Base-by-base conservation (phyloP, 2,888 invertebrate genomes). In the Hyppa rectilinea region DNA sequence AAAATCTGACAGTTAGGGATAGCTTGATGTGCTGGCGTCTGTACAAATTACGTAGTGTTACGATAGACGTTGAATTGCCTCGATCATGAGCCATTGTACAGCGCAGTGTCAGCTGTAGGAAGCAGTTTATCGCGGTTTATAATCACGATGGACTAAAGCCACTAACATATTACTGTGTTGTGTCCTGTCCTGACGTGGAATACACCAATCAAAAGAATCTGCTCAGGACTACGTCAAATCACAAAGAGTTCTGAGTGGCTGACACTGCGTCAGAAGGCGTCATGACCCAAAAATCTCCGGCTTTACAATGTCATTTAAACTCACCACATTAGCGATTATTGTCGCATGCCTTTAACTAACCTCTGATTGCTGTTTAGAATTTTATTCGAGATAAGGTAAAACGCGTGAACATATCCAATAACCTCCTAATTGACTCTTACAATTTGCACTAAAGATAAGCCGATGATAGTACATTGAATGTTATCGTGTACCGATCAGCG, bases 391-490 rank as follows among this genome's bases (percentile, higher is more conserved):
- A 75, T 79, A 71, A 64, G 63, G 56, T 23, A 49, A 64, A 65
- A 62, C 6, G 38, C 62, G 66, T 61, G 36, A 56, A 74, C 50
- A 58, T 70, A 64, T 67, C 56, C 34, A 58, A 65, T 71, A 71
- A 61, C 52, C 40, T 66, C 17, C 10, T 75, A 53, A 79, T 79
- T 58, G 61, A 53, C 29, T 59, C 43, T 65, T 59, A 71, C 63
- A 70, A 66, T 78, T 64, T 67, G 71, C 75, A 79, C 34, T 67
- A 61, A 58, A 79, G 78, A 79, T 79, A 79, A 75, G 52, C 23
- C 2, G 17, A 14, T 36, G 40, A 59, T 59, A 31, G n/a, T 40
- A 59, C 36, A 66, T 75, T 71, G n/a, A n/a, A n/a, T n/a, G 70
- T 55, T 62, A 14, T 64, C 38, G 50, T 4, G 45, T 31, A 29